These are phyloP conservation scores for Xanthorhoe spadicearia DNA, from an alignment of 2,888 invertebrate genomes.

Conservation along the genomic window DNA sequence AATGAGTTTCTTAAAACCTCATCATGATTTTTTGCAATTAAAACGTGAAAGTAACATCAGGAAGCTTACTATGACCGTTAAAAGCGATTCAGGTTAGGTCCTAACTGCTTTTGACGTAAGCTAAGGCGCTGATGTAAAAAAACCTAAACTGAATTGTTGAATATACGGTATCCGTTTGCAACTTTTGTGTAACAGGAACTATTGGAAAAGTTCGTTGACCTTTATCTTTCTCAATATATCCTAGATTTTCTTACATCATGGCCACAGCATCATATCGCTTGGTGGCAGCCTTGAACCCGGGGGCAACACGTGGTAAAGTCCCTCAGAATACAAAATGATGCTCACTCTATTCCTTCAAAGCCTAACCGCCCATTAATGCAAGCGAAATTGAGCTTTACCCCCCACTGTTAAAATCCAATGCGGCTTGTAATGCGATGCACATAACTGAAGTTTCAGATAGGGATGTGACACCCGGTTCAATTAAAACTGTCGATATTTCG, in stretches of 20 bases:
- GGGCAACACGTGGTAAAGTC: slow-evolving; percentile 73
- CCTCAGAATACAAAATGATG: slow-evolving; percentile 70
- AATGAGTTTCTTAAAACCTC: too few species aligned
- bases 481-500: slow-evolving; percentile 43
- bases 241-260: slow-evolving; percentile 38
- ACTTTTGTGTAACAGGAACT: too few species aligned
- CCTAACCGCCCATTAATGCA: slow-evolving; percentile 50
- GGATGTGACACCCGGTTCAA: slow-evolving; percentile 40
- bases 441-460: slow-evolving; percentile 45
- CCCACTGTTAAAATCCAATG: slow-evolving; percentile 56
- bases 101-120: too few species aligned
- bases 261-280: slow-evolving; percentile 54
- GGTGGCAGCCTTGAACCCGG: slow-evolving; percentile 71
- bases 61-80: too few species aligned
- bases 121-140: too few species aligned
- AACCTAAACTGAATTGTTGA: too few species aligned
- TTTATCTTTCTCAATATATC: slow-evolving; percentile 15
- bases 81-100: too few species aligned
- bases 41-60: too few species aligned
- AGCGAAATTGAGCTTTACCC: slow-evolving; percentile 61
- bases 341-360: slow-evolving; percentile 64
- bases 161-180: too few species aligned
- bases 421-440: slow-evolving; percentile 49
- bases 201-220: neutral
- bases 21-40: too few species aligned